Conservation (phyloP, 1,140 invertebrate genomes). For the Rhizoglyphus robini region DNA sequence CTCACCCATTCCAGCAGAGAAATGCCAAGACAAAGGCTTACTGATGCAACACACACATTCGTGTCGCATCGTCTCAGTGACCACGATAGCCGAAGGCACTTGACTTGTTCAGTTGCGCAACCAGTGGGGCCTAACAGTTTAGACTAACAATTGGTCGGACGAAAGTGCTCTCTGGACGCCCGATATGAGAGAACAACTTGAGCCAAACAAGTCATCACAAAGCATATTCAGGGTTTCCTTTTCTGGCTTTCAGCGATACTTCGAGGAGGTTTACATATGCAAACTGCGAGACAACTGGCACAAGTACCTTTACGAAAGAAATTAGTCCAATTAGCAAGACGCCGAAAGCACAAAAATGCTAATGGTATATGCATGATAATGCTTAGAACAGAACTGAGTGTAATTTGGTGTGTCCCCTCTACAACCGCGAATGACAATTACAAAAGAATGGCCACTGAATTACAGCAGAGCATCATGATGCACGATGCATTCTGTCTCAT, state of each 20-base stretch:
- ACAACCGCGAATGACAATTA: no score
- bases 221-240: constrained; percentile 20
- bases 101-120: constrained; percentile 2
- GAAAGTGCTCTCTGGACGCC: background rate
- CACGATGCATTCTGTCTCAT: no score
- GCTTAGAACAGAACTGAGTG: no score
- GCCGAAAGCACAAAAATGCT: no score
- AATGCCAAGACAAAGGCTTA: background rate
- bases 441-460: no score
- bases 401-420: no score
- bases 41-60: constrained; percentile 32
- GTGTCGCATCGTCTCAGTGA: constrained; percentile 43
- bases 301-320: constrained; percentile 70
- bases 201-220: background rate
- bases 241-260: constrained; percentile 83
- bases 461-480: no score
- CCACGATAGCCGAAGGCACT: background rate
- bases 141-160: constrained; percentile 46
- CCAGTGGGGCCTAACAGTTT: constrained; percentile 47
- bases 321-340: no score
- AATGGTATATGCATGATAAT: no score
- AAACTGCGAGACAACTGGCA: constrained; percentile 82
- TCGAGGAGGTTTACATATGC: constrained; percentile 96
- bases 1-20: background rate
- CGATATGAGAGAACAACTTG: background rate